A percentile compares a stretch with the other conserved stretches of the same genome.
Conservation (phyloP, 2,797 vertebrate genomes). For the Cygnus olor region DNA sequence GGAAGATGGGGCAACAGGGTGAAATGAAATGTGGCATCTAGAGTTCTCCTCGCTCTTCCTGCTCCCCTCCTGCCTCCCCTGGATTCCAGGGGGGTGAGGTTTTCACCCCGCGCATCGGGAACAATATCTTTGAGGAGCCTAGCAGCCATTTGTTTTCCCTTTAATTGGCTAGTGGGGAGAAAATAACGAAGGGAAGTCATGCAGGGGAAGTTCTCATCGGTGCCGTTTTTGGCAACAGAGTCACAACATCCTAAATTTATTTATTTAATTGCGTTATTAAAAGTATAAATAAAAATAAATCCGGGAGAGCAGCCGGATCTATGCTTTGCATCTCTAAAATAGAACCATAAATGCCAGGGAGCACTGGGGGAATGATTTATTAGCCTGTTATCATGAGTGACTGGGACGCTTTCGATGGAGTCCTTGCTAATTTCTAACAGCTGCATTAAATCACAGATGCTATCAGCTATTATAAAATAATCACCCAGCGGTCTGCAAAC, state of each 20-base stretch:
- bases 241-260: slow-evolving; percentile 60
- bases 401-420: slow-evolving; percentile 77
- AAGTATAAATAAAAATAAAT: slow-evolving; percentile 77
- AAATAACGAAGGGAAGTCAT: slow-evolving; percentile 60
- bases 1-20: not conserved
- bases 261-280: slow-evolving; percentile 76
- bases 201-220: slow-evolving; percentile 39
- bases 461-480: slow-evolving; percentile 80
- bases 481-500: slow-evolving; percentile 70
- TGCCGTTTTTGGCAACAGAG: slow-evolving; percentile 66
- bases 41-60: not conserved
- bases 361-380: slow-evolving; percentile 78
- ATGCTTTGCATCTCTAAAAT: slow-evolving; percentile 73
- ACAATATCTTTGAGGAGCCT: not conserved
- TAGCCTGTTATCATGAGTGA: slow-evolving; percentile 81
- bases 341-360: slow-evolving; percentile 78
- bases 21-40: rapidly evolving
- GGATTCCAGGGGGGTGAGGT: not conserved
- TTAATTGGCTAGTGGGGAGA: slow-evolving; percentile 61
- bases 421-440: slow-evolving; percentile 81
- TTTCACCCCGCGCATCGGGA: not conserved
- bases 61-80: not conserved
- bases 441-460: slow-evolving; percentile 81
- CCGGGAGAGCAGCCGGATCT: slow-evolving; percentile 62
- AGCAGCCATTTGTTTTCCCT: slow-evolving; percentile 18